phyloP scores from a whole-genome alignment of 2,888 invertebrate genomes.

The Acleris literana region DNA sequence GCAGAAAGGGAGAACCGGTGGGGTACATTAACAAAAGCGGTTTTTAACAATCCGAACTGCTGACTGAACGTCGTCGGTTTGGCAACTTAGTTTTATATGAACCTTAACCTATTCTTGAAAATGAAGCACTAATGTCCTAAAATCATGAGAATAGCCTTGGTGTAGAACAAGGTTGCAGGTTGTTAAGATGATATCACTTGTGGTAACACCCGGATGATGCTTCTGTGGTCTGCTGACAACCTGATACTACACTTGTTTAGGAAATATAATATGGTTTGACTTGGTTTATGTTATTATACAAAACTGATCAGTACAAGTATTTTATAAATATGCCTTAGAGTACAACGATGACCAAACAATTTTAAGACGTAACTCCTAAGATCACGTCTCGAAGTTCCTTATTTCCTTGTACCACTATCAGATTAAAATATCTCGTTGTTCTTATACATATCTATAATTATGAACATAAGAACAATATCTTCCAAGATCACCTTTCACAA shows the following conservation, averaged over 20 bases:
- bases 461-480: too few relatives aligned
- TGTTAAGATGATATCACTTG: constrained; percentile 19
- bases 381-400: too few relatives aligned
- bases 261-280: constrained; percentile 10
- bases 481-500: too few relatives aligned
- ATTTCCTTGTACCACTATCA: too few relatives aligned
- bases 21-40: constrained; percentile 39
- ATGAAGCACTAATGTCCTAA: constrained; percentile 2
- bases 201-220: constrained; percentile 17
- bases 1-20: constrained; percentile 39
- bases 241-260: constrained; percentile 18
- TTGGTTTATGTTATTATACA: not conserved
- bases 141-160: constrained; percentile 6
- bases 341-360: too few relatives aligned
- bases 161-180: constrained; percentile 13
- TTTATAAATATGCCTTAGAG: too few relatives aligned
- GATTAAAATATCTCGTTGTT: too few relatives aligned
- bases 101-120: constrained; percentile 24
- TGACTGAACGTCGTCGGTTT: constrained; percentile 21
- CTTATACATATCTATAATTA: too few relatives aligned
- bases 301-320: not conserved
- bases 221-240: constrained; percentile 24
- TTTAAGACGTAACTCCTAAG: too few relatives aligned
- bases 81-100: constrained; percentile 7
- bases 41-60: constrained; percentile 25